Conservation (phyloP, 2,797 vertebrate species). For the Staurois parvus region DNA sequence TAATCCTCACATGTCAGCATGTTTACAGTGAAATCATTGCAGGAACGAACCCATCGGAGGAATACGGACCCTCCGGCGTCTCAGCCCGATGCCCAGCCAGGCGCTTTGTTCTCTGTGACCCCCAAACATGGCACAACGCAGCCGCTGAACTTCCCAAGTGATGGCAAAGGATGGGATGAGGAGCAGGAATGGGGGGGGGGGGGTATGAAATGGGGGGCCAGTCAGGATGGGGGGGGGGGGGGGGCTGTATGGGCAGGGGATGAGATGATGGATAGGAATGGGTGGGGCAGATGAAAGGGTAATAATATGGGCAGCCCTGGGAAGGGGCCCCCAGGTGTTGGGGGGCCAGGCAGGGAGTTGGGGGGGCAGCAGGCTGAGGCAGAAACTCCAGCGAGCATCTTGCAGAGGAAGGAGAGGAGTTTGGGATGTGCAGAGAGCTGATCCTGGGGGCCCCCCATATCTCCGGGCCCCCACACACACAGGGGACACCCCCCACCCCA, state of each 20-base stretch:
- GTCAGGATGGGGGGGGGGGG: background rate
- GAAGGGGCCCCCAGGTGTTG: background rate
- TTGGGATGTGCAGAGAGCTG: background rate
- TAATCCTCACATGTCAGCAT: too few relatives aligned
- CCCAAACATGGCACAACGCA: conserved; percentile 1
- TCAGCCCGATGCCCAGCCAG: background rate
- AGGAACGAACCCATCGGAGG: background rate
- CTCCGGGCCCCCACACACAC: too few relatives aligned
- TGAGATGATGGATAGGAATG: background rate
- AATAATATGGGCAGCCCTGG: background rate
- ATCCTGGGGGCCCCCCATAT: too few relatives aligned
- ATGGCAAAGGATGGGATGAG: background rate
- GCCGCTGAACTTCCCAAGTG: background rate
- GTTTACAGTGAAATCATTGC: too few relatives aligned
- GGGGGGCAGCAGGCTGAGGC: too few relatives aligned
- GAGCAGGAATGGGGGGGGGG: background rate
- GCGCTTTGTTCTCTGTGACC: conserved; percentile 12
- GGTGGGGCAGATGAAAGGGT: background rate
- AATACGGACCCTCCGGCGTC: background rate
- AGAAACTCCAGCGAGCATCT: too few relatives aligned
- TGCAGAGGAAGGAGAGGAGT: background rate
- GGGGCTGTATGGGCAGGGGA: too few relatives aligned
- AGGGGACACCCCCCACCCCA: background rate
- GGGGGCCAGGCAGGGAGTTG: background rate
- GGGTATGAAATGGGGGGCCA: background rate